A percentile compares a stretch with the other conserved stretches of the same genome.
These are phyloP conservation scores for Drosophila paranaensis DNA, from an alignment of 2,888 invertebrate genomes.

Conservation along the genomic window DNA sequence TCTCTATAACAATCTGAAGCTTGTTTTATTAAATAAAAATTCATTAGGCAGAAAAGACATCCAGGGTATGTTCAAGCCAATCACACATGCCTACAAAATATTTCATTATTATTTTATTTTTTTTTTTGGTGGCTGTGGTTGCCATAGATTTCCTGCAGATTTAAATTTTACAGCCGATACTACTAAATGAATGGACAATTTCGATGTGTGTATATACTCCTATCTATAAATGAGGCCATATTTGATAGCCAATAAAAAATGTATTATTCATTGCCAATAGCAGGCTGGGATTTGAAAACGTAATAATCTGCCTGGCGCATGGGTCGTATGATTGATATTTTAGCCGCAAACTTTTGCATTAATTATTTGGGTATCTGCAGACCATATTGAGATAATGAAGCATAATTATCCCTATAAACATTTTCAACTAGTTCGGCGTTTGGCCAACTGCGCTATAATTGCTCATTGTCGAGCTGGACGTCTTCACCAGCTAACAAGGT, in stretches of 20 bases:
- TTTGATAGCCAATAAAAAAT: background rate
- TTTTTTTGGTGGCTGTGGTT: background rate
- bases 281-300: background rate
- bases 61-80: background rate
- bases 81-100: too few relatives aligned
- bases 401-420: background rate
- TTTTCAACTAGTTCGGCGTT: background rate
- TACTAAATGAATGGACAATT: background rate
- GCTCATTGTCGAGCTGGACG: background rate
- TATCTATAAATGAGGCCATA: background rate
- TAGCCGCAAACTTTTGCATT: constrained; percentile 19
- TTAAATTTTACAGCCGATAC: constrained; percentile 21
- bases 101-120: background rate
- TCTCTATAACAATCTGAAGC: too few relatives aligned
- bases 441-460: background rate
- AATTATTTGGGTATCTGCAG: background rate
- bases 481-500: constrained; percentile 18
- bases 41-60: fast-evolving
- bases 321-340: constrained; percentile 34
- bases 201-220: background rate
- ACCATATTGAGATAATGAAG: background rate
- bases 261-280: constrained; percentile 17
- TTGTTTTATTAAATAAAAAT: background rate
- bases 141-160: constrained; percentile 15
- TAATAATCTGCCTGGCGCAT: constrained; percentile 6